These are phyloP conservation scores for Standfussiana lucernea DNA, from an alignment of 2,888 invertebrate species.

Conservation along the genomic window DNA sequence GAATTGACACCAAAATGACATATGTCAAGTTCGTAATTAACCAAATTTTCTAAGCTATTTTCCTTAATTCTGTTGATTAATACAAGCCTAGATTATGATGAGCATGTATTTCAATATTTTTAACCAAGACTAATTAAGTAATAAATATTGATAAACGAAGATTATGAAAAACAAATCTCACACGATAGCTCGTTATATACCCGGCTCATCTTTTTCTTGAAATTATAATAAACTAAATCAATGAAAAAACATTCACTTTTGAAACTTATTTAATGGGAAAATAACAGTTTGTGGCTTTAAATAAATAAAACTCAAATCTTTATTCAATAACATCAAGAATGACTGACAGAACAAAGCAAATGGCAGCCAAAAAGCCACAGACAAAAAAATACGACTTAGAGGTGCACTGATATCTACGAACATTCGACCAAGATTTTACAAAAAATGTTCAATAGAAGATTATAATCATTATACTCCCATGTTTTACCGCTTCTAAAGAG, in stretches of 20 bases:
- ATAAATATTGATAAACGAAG: constrained; percentile 60
- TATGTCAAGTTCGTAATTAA: constrained; percentile 81
- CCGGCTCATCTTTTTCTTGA: constrained; percentile 73
- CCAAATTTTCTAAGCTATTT: constrained; percentile 64
- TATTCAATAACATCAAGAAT: constrained; percentile 88
- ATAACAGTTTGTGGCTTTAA: constrained; percentile 56
- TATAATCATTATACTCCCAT: not conserved
- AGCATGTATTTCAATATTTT: constrained; percentile 48
- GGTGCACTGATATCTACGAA: not conserved
- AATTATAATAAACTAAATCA: constrained; percentile 63
- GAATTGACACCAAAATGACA: constrained; percentile 84
- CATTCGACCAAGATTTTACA: no score
- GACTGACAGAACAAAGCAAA: constrained; percentile 88
- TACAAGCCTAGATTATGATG: constrained; percentile 2
- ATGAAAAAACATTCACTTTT: constrained; percentile 67
- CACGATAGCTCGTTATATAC: constrained; percentile 76
- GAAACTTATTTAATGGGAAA: constrained; percentile 66
- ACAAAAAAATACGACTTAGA: constrained; percentile 42
- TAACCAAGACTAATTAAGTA: constrained; percentile 48
- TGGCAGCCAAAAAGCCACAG: constrained; percentile 78
- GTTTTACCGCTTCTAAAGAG: not conserved
- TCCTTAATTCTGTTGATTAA: constrained; percentile 19
- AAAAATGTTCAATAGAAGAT: not conserved
- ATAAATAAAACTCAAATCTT: constrained; percentile 72
- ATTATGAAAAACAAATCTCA: constrained; percentile 76